Evolutionary conservation across 1,140 invertebrate species (phyloP), one percentile per base, ranked within the genome.

Genomic region (Vollenhovia emeryi): DNA sequence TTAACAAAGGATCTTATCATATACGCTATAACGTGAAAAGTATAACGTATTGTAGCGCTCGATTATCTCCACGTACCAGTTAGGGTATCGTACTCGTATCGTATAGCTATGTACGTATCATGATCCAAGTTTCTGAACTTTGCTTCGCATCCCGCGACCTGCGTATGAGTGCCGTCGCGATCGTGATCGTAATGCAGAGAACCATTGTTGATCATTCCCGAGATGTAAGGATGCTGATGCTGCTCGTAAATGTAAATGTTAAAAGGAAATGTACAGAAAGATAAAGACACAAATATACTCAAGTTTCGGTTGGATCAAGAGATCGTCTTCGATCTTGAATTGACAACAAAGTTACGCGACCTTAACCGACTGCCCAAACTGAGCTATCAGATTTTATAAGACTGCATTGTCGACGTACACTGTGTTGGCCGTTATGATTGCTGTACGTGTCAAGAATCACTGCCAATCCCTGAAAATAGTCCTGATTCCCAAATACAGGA

Each of bases 391-490:
- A 48, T 7, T 68, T 40, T 36, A 60, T 18, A 71, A 71, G 9
- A 15, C n/a, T 48, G 3, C 43, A 30, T 59, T n/a, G n/a, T 55
- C 30, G 64, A 95, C 96, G 96, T 96, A 99, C 98, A 96, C 98
- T 98, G 92, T 99, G 98, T 64, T 98, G 97, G n/a, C 99, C 99
- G 96, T 99, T 99, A 91, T 99, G 99, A 95, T 99, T 99, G 93
- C 98, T 99, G 93, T 99, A 99, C 0, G 99, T 99, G 93, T 99
- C 99, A 73, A 99, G 94, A 93, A 99, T 98, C 43, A 99, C 96
- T 11, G 97, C 99, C 18, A 99, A 95, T 0, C 99, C 99, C 71
- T 97, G 96, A 94, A 99, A 99, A 90, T 96, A 97, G 94, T 99
- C 98, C 92, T 97, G 97, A 92, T 97, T 99, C 18, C 99, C 99